Conservation (phyloP, 2,797 vertebrate species). For the Falco columbarius region DNA sequence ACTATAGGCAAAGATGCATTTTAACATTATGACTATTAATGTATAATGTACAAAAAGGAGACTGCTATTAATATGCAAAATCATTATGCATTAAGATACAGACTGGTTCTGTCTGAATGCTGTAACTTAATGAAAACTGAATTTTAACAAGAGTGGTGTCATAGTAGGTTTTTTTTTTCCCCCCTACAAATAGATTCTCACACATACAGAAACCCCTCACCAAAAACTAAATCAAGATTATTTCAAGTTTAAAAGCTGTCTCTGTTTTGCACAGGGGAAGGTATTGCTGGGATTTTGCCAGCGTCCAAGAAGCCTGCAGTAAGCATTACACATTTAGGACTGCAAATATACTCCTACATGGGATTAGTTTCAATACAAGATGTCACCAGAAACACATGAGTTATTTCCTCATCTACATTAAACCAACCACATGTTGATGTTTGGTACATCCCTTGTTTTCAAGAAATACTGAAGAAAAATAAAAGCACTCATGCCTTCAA, state of each 20-base stretch:
- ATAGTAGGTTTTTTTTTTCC: neutral
- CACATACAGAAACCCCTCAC: neutral
- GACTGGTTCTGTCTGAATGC: neutral
- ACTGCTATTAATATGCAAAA: neutral
- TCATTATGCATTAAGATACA: neutral
- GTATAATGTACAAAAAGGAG: neutral
- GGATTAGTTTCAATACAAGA: neutral
- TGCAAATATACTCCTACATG: neutral
- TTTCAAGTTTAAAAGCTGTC: neutral
- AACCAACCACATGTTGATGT: neutral
- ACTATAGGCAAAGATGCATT: neutral
- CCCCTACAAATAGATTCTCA: neutral
- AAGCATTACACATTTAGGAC: neutral
- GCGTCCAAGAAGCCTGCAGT: neutral
- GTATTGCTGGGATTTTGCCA: neutral
- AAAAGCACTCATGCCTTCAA: neutral
- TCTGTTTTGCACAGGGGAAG: neutral
- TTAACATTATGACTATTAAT: neutral
- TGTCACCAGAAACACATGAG: neutral
- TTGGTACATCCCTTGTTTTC: neutral
- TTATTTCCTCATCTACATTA: neutral
- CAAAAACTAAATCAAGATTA: neutral
- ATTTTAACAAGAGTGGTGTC: neutral
- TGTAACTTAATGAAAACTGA: slow-evolving; percentile 29
- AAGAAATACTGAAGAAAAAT: neutral